Conservation (phyloP, 2,797 vertebrate genomes). For the Enoplosus armatus region DNA sequence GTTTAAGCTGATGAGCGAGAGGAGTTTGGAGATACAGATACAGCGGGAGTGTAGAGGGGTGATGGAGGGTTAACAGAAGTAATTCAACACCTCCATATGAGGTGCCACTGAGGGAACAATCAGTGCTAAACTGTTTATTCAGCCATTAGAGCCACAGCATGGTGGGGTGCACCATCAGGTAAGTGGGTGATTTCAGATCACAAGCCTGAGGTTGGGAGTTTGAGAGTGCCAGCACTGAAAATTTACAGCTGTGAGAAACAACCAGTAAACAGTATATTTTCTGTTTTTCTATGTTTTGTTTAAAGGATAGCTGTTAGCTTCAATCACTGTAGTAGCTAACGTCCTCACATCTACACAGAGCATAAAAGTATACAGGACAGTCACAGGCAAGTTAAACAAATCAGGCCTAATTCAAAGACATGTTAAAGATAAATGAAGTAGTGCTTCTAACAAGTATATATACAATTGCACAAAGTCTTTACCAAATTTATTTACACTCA, state of each 20-base stretch:
- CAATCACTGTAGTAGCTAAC: no score
- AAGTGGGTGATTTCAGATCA: conserved; percentile 53
- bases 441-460: neutral
- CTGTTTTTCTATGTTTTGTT: neutral
- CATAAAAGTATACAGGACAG: neutral
- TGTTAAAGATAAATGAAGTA: neutral
- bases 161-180: conserved; percentile 30
- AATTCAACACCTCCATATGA: conserved; percentile 73
- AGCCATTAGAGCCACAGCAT: conserved; percentile 65
- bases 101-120: conserved; percentile 72
- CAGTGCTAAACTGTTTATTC: conserved; percentile 79
- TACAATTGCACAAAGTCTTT: neutral
- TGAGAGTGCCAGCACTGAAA: neutral
- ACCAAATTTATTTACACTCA: neutral
- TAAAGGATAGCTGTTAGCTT: neutral
- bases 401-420: neutral
- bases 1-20: conserved; percentile 72
- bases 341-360: neutral
- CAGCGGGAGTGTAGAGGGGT: conserved; percentile 36
- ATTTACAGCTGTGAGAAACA: conserved; percentile 10
- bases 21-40: conserved; percentile 54
- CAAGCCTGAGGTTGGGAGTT: conserved; percentile 7
- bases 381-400: neutral
- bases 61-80: conserved; percentile 58
- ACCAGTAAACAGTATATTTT: no score